Evolutionary conservation across 2,797 vertebrate genomes (phyloP).

Genomic region (Urophycis tenuis): DNA sequence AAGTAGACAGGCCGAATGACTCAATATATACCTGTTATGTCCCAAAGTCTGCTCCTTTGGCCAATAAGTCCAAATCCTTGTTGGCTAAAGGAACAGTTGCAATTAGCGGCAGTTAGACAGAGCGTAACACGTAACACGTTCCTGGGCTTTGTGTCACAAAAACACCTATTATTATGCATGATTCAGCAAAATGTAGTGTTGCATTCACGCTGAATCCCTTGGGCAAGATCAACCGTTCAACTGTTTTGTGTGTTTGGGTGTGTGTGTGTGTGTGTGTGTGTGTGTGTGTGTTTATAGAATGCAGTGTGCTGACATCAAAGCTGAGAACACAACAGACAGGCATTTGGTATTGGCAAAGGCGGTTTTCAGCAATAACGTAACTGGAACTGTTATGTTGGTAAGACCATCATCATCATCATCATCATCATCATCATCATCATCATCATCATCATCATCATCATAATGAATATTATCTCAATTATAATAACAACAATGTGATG

Average conservation of each 20-base stretch:
- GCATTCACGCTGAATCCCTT: neutral
- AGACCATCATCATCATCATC: constrained; percentile 21
- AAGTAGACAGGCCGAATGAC: neutral
- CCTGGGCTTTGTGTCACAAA: constrained; percentile 16
- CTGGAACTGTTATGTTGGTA: constrained; percentile 69
- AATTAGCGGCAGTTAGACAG: constrained; percentile 16
- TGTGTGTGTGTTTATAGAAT: constrained; percentile 54
- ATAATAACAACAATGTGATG: neutral
- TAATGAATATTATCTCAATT: too few relatives aligned
- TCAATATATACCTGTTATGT: too few relatives aligned
- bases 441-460: too few relatives aligned
- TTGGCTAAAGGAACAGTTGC: neutral
- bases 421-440: too few relatives aligned
- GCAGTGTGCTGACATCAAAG: constrained; percentile 63
- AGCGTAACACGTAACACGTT: neutral
- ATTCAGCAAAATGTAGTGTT: constrained; percentile 25
- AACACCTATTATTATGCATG: neutral
- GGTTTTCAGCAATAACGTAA: constrained; percentile 55
- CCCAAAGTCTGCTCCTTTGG: too few relatives aligned
- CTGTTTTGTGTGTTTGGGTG: constrained; percentile 3
- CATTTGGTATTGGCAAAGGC: constrained; percentile 60
- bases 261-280: neutral
- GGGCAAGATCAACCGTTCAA: neutral
- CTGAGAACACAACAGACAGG: constrained; percentile 47
- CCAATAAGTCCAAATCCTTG: too few relatives aligned